These are phyloP conservation scores for Miichthys miiuy DNA, from an alignment of 2,797 vertebrate species.

Conservation along the genomic window DNA sequence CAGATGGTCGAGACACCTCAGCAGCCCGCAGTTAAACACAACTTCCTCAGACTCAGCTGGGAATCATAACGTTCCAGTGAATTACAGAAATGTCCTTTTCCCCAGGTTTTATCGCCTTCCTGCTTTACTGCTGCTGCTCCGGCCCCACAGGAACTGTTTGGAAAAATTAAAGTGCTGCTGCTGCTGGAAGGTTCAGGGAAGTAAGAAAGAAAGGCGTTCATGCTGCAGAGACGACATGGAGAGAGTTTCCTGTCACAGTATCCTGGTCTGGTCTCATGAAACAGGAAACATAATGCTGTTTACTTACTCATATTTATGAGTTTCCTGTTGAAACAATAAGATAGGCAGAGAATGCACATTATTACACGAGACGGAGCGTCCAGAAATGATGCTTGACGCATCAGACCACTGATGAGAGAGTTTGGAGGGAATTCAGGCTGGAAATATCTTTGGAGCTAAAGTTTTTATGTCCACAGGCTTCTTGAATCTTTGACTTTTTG, in stretches of 20 bases:
- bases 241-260: background rate
- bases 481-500: background rate
- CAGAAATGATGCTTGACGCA: too few relatives aligned
- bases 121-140: slow-evolving; percentile 50
- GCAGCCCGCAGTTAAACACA: slow-evolving; percentile 39
- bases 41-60: slow-evolving; percentile 48
- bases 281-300: too few relatives aligned
- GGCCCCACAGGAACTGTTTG: slow-evolving; percentile 61
- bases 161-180: slow-evolving; percentile 47
- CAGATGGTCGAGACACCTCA: slow-evolving; percentile 23
- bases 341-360: too few relatives aligned
- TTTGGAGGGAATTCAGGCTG: too few relatives aligned
- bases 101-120: slow-evolving; percentile 53
- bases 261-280: background rate
- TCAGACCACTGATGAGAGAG: too few relatives aligned
- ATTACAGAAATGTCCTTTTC: slow-evolving; percentile 70
- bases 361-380: too few relatives aligned
- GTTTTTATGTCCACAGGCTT: background rate
- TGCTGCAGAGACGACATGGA: background rate
- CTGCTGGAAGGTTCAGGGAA: slow-evolving; percentile 19
- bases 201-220: slow-evolving; percentile 4
- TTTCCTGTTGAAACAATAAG: too few relatives aligned
- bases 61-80: slow-evolving; percentile 68
- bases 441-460: too few relatives aligned
- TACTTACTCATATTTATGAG: too few relatives aligned